A percentile compares a stretch with the other conserved stretches of the same genome.
phyloP scores from a whole-genome alignment of 2,797 vertebrate genomes.

The Acanthurus tractus region DNA sequence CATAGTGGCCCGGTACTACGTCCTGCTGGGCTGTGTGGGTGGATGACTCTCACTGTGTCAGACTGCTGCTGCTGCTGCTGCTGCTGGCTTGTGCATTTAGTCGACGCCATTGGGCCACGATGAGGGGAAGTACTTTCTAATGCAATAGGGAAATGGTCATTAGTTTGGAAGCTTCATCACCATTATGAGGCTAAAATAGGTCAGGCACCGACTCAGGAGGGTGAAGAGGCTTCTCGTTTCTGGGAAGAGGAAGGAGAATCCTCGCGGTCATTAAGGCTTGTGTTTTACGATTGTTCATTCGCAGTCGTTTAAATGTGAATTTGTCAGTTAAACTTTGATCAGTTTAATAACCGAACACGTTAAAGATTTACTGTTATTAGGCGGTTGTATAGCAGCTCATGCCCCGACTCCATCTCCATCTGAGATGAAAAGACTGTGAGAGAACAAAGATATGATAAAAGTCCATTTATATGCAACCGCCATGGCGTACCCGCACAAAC shows the following conservation, averaged over 20 bases:
- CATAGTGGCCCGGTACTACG: slow-evolving; percentile 36
- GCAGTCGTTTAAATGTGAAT: slow-evolving; percentile 18
- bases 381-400: slow-evolving; percentile 8
- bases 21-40: slow-evolving; percentile 55
- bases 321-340: slow-evolving; percentile 40
- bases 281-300: slow-evolving; percentile 30
- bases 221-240: slow-evolving; percentile 26
- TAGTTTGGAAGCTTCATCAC: slow-evolving; percentile 68
- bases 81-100: slow-evolving; percentile 59
- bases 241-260: slow-evolving; percentile 22
- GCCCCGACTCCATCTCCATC: not conserved
- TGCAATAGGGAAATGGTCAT: slow-evolving; percentile 68
- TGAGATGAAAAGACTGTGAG: slow-evolving; percentile 46
- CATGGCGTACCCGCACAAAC: slow-evolving; percentile 44
- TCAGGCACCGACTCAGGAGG: slow-evolving; percentile 52
- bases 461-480: slow-evolving; percentile 78
- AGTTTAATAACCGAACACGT: slow-evolving; percentile 30
- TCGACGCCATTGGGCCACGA: slow-evolving; percentile 47
- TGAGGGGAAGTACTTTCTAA: slow-evolving; percentile 67
- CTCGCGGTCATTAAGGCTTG: slow-evolving; percentile 22
- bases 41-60: slow-evolving; percentile 60
- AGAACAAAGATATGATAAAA: slow-evolving; percentile 64
- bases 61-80: slow-evolving; percentile 45
- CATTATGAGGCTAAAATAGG: slow-evolving; percentile 69
- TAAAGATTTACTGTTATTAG: slow-evolving; percentile 39